phyloP scores from a whole-genome alignment of 2,888 invertebrate species.

The Lepidochrysops patricia region DNA sequence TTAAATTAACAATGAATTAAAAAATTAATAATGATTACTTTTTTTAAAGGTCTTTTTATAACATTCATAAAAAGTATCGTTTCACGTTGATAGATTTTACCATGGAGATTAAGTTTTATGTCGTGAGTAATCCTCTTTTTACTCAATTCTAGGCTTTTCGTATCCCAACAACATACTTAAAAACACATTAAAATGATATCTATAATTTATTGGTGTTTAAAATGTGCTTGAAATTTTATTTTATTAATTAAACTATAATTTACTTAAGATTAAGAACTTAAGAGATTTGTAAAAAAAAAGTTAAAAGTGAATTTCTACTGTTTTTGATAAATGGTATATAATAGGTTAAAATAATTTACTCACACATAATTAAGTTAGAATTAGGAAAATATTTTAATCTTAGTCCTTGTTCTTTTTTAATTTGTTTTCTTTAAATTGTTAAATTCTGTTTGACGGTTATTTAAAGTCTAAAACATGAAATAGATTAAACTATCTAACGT shows the following conservation, averaged over 20 bases:
- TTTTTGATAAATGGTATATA: too few relatives aligned
- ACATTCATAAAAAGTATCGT: background rate
- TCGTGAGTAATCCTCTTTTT: background rate
- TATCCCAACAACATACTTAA: background rate
- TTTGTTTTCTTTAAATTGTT: too few relatives aligned
- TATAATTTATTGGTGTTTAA: background rate
- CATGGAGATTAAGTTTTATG: conserved; percentile 5
- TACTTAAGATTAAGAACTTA: background rate
- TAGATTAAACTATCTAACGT: conserved; percentile 16
- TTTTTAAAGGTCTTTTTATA: conserved; percentile 1
- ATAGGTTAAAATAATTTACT: too few relatives aligned
- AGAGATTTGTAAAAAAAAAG: background rate
- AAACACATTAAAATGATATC: background rate
- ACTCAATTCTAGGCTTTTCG: background rate
- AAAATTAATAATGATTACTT: too few relatives aligned
- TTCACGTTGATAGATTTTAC: background rate
- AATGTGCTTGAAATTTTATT: background rate
- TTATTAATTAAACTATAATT: background rate
- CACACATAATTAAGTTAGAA: too few relatives aligned
- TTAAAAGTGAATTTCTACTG: background rate
- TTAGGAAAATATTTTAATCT: too few relatives aligned
- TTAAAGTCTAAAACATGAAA: conserved; percentile 17
- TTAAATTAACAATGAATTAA: too few relatives aligned
- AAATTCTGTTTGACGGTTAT: conserved; percentile 1
- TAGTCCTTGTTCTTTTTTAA: too few relatives aligned